Evolutionary conservation across 2,113 vertebrate genomes (phyloP).

Genomic region (Strix aluco): DNA sequence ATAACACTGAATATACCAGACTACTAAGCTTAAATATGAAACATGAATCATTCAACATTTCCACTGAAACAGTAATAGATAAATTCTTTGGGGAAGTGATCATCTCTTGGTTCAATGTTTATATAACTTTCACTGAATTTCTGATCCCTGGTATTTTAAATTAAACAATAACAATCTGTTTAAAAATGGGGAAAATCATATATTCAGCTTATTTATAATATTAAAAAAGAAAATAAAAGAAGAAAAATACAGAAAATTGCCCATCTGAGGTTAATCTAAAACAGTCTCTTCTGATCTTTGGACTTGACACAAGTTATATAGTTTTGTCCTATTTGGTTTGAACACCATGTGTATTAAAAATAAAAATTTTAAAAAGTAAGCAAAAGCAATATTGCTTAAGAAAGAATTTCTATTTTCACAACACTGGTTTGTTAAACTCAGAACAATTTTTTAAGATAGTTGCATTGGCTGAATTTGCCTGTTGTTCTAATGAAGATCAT

Average conservation of each 20-base stretch:
- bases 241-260: not conserved
- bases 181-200: not conserved
- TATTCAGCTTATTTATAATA: not conserved
- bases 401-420: not conserved
- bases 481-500: not conserved
- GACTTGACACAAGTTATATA: not conserved
- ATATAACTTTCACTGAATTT: not conserved
- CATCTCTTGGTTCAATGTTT: not conserved
- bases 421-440: not conserved
- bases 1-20: not conserved
- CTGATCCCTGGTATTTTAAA: not conserved
- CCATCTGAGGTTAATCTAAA: not conserved
- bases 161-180: not conserved
- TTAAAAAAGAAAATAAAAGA: not conserved
- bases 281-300: not conserved
- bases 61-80: not conserved
- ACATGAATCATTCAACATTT: not conserved
- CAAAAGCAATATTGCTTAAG: not conserved
- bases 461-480: not conserved
- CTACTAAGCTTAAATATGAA: not conserved
- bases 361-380: not conserved
- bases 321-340: not conserved
- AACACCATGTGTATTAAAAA: not conserved
- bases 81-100: not conserved
- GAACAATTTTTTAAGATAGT: not conserved